These are phyloP conservation scores for Athrips mouffetella DNA, from an alignment of 2,888 invertebrate genomes.

Conservation along the genomic window DNA sequence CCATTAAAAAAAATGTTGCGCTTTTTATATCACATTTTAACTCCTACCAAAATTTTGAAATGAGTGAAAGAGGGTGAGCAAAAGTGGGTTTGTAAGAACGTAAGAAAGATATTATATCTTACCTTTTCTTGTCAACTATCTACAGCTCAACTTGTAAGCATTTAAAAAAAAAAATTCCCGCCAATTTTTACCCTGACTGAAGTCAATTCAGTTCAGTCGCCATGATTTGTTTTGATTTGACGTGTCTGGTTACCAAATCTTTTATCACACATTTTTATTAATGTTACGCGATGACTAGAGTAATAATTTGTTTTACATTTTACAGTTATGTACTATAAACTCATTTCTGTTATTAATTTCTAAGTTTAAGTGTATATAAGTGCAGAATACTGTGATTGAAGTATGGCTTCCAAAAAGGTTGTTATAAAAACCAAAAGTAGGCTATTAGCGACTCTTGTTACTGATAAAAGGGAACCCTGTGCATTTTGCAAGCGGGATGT, in stretches of 20 bases:
- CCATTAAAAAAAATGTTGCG: too few species aligned
- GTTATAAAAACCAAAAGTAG: constrained; percentile 30
- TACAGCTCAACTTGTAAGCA: neutral
- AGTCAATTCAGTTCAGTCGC: too few species aligned
- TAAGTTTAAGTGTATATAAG: neutral
- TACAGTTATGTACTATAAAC: neutral
- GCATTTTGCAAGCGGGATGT: constrained; percentile 72
- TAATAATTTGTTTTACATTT: neutral
- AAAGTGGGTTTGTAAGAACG: too few species aligned
- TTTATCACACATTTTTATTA: neutral
- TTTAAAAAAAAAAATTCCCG: constrained; percentile 6
- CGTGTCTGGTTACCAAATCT: constrained; percentile 33
- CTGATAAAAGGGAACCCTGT: constrained; percentile 56
- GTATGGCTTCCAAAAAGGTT: constrained; percentile 30
- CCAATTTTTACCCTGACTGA: neutral
- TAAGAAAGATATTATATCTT: too few species aligned
- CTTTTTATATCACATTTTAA: too few species aligned
- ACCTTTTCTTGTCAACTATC: too few species aligned
- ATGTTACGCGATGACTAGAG: neutral
- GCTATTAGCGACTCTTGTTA: constrained; percentile 48
- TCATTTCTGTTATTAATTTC: constrained; percentile 2
- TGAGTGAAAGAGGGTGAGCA: too few species aligned
- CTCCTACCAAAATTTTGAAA: too few species aligned
- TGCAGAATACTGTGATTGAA: constrained; percentile 6
- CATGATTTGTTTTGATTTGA: constrained; percentile 12